phyloP scores from a whole-genome alignment of 2,888 invertebrate genomes.

The Rhimphoctona megacephalus region DNA sequence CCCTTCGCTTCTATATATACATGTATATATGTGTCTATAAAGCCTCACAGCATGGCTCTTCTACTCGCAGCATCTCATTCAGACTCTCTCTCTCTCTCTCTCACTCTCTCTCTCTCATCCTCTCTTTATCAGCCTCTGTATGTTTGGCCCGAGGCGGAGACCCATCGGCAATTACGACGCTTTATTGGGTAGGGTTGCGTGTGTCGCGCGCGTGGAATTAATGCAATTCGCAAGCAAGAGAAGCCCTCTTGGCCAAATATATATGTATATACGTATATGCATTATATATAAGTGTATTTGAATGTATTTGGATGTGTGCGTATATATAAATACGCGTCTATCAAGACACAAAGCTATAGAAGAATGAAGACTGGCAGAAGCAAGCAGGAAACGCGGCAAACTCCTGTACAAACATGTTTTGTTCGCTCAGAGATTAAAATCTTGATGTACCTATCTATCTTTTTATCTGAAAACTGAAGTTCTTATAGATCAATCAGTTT shows the following conservation, averaged over 20 bases:
- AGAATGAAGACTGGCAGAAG: constrained; percentile 48
- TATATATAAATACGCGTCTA: neutral
- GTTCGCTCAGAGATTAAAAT: constrained; percentile 11
- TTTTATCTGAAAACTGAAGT: neutral
- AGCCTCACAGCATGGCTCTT: constrained; percentile 44
- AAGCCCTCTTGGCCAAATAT: constrained; percentile 10
- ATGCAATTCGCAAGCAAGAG: constrained; percentile 75
- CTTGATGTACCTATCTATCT: neutral
- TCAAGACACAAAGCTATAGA: constrained; percentile 14
- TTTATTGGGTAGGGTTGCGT: constrained; percentile 81
- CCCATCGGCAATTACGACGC: constrained; percentile 81
- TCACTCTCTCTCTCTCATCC: constrained; percentile 21
- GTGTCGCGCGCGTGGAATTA: constrained; percentile 77
- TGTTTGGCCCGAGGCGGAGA: constrained; percentile 73
- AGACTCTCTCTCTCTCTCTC: constrained; percentile 49
- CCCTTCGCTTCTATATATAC: constrained; percentile 63
- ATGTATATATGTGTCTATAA: constrained; percentile 37
- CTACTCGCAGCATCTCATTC: constrained; percentile 59
- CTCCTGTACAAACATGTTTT: constrained; percentile 1
- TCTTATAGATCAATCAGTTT: neutral
- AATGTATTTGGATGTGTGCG: neutral
- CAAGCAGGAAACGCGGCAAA: constrained; percentile 27
- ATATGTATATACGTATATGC: constrained; percentile 7
- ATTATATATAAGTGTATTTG: constrained; percentile 4
- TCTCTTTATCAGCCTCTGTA: constrained; percentile 59